These are phyloP conservation scores for Chascanopsetta lugubris DNA, from an alignment of 2,113 vertebrate genomes.

Conservation along the genomic window DNA sequence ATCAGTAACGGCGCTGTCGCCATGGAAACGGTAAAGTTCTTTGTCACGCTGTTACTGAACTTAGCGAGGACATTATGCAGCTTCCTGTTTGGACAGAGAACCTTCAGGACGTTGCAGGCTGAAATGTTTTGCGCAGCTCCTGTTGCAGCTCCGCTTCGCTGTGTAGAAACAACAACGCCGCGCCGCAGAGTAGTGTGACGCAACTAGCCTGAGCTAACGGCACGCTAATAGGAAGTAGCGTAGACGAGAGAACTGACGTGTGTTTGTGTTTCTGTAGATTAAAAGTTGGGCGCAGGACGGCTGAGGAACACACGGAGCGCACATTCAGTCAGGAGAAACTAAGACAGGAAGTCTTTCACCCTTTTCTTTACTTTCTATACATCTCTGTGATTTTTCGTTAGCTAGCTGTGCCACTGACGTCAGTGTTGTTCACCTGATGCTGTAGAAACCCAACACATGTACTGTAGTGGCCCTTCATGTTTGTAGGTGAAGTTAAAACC, in stretches of 20 bases:
- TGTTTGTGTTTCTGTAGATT: slow-evolving; percentile 79
- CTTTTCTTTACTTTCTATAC: background rate
- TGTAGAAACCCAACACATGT: background rate
- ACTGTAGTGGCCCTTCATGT: too few relatives aligned
- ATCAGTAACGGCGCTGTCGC: too few relatives aligned
- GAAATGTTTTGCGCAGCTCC: too few relatives aligned
- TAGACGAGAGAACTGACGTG: slow-evolving; percentile 45
- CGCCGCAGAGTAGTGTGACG: background rate
- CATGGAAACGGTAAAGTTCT: too few relatives aligned
- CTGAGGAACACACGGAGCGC: slow-evolving; percentile 61
- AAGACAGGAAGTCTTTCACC: slow-evolving; percentile 15
- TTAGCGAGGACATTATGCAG: background rate
- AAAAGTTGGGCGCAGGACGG: slow-evolving; percentile 70
- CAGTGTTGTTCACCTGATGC: background rate
- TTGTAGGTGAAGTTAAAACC: too few relatives aligned
- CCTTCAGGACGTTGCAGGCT: slow-evolving; percentile 5
- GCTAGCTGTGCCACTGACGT: slow-evolving; percentile 32
- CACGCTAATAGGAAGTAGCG: background rate
- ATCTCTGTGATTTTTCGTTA: background rate
- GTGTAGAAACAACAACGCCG: slow-evolving; percentile 4
- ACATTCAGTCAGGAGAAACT: slow-evolving; percentile 27
- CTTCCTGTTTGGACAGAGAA: background rate
- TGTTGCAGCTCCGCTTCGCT: background rate
- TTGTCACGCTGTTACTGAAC: too few relatives aligned
- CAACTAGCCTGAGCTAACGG: background rate